Evolutionary conservation across 2,888 invertebrate species (phyloP), one percentile per base, ranked within the genome.

Genomic region (Drosophila merina): DNA sequence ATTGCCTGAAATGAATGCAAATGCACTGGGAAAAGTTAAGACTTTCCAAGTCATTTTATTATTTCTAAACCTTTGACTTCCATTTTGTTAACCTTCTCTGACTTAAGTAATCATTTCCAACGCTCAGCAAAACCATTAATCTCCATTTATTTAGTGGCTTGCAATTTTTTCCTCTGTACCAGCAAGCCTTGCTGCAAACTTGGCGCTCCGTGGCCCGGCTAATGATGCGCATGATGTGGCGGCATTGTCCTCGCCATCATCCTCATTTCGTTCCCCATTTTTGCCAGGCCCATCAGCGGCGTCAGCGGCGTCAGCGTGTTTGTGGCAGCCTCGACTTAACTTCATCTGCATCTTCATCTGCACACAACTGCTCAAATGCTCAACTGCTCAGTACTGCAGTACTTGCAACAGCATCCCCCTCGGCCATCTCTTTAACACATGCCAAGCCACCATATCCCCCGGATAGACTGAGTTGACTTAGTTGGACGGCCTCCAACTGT

Each of bases 181-280:
- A 4, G n/a, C 10, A 31, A 33, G 64, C 42, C 28, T 6, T 33
- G 36, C 12, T 25, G 8, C 25, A 31, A 14, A 31, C 36, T 68
- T 73, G 75, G 50, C 55, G 38, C 45, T 50, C 66, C 20, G 20
- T 30, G 31, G 38, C 59, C 57, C 64, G 78, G 86, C 88, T 84
- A 84, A 84, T 84, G 88, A 88, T 80, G 88, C 80, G 86, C 86
- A 86, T 87, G 79, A 85, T 87, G 82, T 72, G 86, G 54, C 76
- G 64, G 68, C 74, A 76, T 80, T 86, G 77, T 75, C 77, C 62
- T 51, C 72, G 57, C 52, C 76, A 54, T 79, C 74, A 66, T 56
- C 50, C 26, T 36, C 14, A 10, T 1, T 8, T n/a, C 8, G 8
- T 26, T 3, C 26, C 26, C 58, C 3, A 3, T 36, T 45, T 26